Percentiles rank a stretch among this genome's conserved stretches.
Conservation (phyloP, 2,888 invertebrate genomes). For the Epiblema foenella region DNA sequence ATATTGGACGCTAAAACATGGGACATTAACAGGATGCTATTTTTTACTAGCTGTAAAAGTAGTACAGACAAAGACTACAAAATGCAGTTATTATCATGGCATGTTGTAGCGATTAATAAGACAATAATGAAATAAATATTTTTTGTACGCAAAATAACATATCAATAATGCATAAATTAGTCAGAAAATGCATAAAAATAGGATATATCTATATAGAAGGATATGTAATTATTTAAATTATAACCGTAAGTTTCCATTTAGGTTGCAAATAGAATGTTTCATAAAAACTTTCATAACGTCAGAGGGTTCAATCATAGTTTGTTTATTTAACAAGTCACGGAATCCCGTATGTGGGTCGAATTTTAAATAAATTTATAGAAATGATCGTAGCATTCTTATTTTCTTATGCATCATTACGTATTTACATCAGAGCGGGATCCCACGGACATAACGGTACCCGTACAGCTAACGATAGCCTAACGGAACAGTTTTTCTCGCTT, state of each 20-base stretch:
- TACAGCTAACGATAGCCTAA: constrained; percentile 34
- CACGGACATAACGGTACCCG: constrained; percentile 36
- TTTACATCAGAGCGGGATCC: constrained; percentile 29
- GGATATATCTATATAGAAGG: too few relatives aligned
- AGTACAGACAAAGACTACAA: too few relatives aligned
- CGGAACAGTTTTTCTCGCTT: constrained; percentile 39
- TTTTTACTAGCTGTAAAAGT: too few relatives aligned
- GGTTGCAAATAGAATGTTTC: neutral
- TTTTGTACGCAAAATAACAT: too few relatives aligned
- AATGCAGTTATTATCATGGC: too few relatives aligned
- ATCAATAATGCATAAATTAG: neutral
- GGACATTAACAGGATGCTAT: too few relatives aligned
- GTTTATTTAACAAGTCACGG: constrained; percentile 6
- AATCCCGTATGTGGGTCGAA: constrained; percentile 26
- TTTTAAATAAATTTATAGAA: constrained; percentile 36
- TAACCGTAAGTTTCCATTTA: too few relatives aligned
- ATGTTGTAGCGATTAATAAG: too few relatives aligned
- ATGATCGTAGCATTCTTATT: constrained; percentile 18
- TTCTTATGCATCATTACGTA: constrained; percentile 35
- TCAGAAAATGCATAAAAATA: too few relatives aligned
- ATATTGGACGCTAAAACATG: too few relatives aligned
- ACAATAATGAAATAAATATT: too few relatives aligned
- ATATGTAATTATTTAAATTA: too few relatives aligned
- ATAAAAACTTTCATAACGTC: neutral
- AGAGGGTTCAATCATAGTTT: neutral